A percentile compares a stretch with the other conserved stretches of the same genome.
phyloP scores from a whole-genome alignment of 2,797 vertebrate species.

The Rhinogobio ventralis region DNA sequence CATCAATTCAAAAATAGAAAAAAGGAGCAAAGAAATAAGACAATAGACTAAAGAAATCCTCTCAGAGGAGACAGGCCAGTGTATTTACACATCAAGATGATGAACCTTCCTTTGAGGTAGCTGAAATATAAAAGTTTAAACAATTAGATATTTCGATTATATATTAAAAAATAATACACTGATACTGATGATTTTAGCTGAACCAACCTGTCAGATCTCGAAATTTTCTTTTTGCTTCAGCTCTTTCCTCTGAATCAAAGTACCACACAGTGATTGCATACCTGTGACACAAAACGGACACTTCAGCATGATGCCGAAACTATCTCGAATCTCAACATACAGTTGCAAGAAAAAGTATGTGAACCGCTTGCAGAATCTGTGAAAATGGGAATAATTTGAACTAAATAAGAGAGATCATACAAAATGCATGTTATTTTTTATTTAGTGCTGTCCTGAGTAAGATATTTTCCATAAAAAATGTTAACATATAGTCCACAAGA shows the following conservation, averaged over 20 bases:
- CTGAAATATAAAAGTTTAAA: slow-evolving; percentile 58
- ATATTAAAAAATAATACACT: background rate
- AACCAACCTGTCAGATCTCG: slow-evolving; percentile 81
- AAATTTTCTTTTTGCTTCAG: slow-evolving; percentile 91
- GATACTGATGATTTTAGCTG: background rate
- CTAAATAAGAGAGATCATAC: too few species aligned
- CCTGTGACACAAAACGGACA: slow-evolving; percentile 70
- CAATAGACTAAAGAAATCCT: slow-evolving; percentile 39
- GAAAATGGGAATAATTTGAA: too few species aligned
- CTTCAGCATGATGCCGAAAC: background rate
- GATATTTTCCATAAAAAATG: too few species aligned
- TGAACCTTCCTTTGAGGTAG: slow-evolving; percentile 58
- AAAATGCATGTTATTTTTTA: too few species aligned
- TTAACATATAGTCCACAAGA: too few species aligned
- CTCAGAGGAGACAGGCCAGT: slow-evolving; percentile 6
- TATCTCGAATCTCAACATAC: too few species aligned
- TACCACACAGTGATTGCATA: slow-evolving; percentile 98
- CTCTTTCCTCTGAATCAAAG: slow-evolving; percentile 93
- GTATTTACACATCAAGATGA: slow-evolving; percentile 42
- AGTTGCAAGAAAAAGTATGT: too few species aligned
- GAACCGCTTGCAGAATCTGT: too few species aligned
- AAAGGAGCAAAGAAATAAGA: slow-evolving; percentile 9
- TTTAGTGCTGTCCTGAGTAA: too few species aligned
- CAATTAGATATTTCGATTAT: background rate
- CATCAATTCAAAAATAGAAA: slow-evolving; percentile 39